Percentiles rank a stretch among this genome's conserved stretches.
phyloP scores from a whole-genome alignment of 2,888 invertebrate genomes.

The Galeruca laticollis region DNA sequence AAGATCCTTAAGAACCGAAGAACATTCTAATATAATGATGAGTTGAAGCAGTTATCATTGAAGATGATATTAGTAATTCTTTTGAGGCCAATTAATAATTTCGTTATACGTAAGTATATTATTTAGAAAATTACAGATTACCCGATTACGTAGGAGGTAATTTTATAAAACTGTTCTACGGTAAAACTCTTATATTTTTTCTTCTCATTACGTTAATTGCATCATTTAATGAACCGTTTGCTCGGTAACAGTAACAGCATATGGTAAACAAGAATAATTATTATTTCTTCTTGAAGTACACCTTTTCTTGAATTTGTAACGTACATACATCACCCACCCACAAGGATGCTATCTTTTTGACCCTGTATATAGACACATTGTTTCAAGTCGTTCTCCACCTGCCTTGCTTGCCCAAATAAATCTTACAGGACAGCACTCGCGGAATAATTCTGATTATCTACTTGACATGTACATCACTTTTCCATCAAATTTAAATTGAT shows the following conservation, averaged over 20 bases:
- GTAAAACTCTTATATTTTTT: constrained; percentile 10
- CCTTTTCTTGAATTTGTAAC: constrained; percentile 50
- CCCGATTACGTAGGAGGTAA: constrained; percentile 21
- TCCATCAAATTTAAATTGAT: constrained; percentile 3
- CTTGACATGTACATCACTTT: background rate
- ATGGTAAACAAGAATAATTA: constrained; percentile 55
- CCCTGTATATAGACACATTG: constrained; percentile 45
- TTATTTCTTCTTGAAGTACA: constrained; percentile 54
- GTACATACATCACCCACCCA: constrained; percentile 51
- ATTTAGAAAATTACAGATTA: constrained; percentile 13
- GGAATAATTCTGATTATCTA: background rate
- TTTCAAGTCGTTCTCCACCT: constrained; percentile 50
- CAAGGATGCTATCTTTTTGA: constrained; percentile 45
- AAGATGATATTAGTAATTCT: background rate
- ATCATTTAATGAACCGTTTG: constrained; percentile 33
- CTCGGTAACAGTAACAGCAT: constrained; percentile 45
- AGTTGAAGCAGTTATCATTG: background rate
- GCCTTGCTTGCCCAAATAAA: constrained; percentile 47
- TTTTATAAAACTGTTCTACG: constrained; percentile 18
- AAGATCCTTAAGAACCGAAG: too few relatives aligned
- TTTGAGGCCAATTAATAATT: background rate
- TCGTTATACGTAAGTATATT: background rate
- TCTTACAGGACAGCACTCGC: constrained; percentile 37
- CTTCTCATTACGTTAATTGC: constrained; percentile 28
- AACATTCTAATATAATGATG: too few relatives aligned